phyloP scores from a whole-genome alignment of 1,140 invertebrate genomes.

The Araneus ventricosus region DNA sequence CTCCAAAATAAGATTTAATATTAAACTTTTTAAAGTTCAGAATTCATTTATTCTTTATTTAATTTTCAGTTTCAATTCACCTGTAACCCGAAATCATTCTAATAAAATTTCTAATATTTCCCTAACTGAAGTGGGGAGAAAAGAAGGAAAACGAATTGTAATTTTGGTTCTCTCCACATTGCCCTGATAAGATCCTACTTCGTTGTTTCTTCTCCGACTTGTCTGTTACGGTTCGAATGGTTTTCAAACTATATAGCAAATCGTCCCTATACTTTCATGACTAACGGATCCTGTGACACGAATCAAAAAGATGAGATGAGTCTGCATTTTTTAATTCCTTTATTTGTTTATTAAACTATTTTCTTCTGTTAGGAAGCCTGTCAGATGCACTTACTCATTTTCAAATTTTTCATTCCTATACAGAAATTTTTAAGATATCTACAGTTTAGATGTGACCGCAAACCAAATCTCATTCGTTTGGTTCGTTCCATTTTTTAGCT shows the following conservation, averaged over 20 bases:
- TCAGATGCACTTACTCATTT: conserved; percentile 32
- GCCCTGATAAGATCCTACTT: background rate
- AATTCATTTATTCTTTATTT: too few relatives aligned
- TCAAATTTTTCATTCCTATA: conserved; percentile 32
- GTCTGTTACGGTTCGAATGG: background rate
- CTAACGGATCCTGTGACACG: background rate
- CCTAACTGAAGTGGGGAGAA: background rate
- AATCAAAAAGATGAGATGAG: conserved; percentile 23
- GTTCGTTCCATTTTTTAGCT: too few relatives aligned
- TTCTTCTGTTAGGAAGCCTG: background rate
- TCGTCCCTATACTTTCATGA: background rate
- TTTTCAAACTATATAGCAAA: too few relatives aligned
- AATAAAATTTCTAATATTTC: background rate
- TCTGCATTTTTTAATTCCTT: background rate
- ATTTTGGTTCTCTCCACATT: background rate
- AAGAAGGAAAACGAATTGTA: background rate
- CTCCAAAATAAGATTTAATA: too few relatives aligned
- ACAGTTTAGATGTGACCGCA: too few relatives aligned
- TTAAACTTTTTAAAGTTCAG: too few relatives aligned
- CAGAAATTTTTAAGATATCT: too few relatives aligned
- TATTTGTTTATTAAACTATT: conserved; percentile 18
- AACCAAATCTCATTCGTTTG: too few relatives aligned
- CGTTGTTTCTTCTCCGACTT: background rate
- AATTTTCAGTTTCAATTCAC: too few relatives aligned
- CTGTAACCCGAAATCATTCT: too few relatives aligned